Evolutionary conservation across 2,888 invertebrate genomes (phyloP), one percentile per base, ranked within the genome.

Genomic region (Leucophenga maculata): DNA sequence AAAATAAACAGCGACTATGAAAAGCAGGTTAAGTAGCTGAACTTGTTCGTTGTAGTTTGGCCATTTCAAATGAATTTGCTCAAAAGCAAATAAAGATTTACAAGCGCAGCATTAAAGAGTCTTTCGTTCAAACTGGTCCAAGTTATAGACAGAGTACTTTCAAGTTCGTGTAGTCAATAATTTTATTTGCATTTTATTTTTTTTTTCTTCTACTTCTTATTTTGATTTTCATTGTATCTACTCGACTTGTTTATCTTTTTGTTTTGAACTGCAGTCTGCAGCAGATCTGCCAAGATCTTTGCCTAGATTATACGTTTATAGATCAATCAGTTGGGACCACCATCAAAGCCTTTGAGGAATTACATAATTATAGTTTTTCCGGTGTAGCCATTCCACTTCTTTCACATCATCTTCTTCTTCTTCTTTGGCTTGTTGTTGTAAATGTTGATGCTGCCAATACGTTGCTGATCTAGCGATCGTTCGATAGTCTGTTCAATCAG

Each of bases 351-450:
- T 84, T 78, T 84, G 80, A 83, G 83, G 81, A 85, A 85, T 86
- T 85, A 80, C 83, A 85, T 85, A 86, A 86, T 86, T 86, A 86
- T 85, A 86, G 80, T 80, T 78, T 82, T 83, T 75, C 75, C 78
- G 70, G 71, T 66, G 69, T 60, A 74, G 67, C 39, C 65, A 55
- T 55, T 62, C 68, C 16, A 26, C 62, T 32, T 55, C 32, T 32
- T 39, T 39, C 39, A 11, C 39, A 8, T 39, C 39, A 6, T 39
- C 39, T 39, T 39, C 3, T 26, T 26, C 3, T 26, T 3, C 39
- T 39, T 39, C 3, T 26, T 26, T 2, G 2, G 4, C 26, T 3
- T 26, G 26, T 26, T 26, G 26, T 3, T 26, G 26, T n/a, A n/a
- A n/a, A 39, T 39, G 39, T 6, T 11, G 39, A 1, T 39, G 39